Conservation (phyloP, 2,888 invertebrate genomes). For the Caenorhabditis japonica region DNA sequence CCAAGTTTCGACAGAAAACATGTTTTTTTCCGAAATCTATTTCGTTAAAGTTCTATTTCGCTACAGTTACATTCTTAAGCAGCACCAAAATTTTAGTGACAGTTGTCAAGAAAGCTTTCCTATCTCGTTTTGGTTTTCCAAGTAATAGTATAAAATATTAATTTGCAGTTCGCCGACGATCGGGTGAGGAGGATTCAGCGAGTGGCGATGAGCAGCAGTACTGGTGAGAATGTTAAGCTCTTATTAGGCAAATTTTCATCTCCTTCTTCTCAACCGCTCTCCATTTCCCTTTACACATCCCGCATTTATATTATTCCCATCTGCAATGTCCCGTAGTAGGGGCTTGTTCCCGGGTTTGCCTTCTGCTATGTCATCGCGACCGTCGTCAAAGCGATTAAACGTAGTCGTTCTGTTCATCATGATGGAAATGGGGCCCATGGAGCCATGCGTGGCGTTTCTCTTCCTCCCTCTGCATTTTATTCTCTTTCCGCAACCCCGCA, state of each 20-base stretch:
- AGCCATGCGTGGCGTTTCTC: background rate
- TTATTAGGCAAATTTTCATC: conserved; percentile 13
- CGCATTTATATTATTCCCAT: background rate
- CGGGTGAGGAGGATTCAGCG: conserved; percentile 43
- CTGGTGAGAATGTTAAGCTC: conserved; percentile 32
- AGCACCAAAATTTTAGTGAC: too few species aligned
- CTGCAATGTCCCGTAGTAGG: background rate
- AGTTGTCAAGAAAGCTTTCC: too few species aligned
- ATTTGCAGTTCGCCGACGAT: conserved; percentile 39
- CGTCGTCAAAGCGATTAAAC: conserved; percentile 15
- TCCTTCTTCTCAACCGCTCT: background rate
- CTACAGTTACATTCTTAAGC: too few species aligned
- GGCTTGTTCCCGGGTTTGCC: too few species aligned
- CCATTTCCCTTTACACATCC: conserved; percentile 3
- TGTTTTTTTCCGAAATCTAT: too few species aligned
- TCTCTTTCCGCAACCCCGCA: conserved; percentile 5
- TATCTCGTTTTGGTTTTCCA: too few species aligned
- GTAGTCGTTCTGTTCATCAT: conserved; percentile 7
- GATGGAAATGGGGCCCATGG: conserved; percentile 4
- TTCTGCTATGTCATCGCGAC: background rate
- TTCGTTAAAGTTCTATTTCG: too few species aligned
- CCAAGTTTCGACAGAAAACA: too few species aligned
- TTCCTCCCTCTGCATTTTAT: background rate
- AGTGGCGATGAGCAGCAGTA: conserved; percentile 51
- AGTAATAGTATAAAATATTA: too few species aligned